A percentile compares a stretch with the other conserved stretches of the same genome.
These are phyloP conservation scores for Platygyra sinensis DNA, from an alignment of 64 coral and sea anemone genomes.

Conservation along the genomic window DNA sequence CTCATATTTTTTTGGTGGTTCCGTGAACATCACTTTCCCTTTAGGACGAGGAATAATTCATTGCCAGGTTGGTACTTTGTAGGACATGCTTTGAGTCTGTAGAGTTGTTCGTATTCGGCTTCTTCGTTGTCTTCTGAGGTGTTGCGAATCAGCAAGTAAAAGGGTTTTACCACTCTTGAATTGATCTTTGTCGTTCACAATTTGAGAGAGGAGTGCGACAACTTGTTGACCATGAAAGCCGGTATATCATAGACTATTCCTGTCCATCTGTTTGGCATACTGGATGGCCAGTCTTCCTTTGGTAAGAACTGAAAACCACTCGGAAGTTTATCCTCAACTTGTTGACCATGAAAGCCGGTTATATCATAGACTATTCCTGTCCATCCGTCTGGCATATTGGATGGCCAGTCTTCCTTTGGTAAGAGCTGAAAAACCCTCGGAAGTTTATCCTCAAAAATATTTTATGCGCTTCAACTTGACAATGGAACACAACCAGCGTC, in stretches of 20 bases:
- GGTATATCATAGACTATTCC: neutral
- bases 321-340: neutral
- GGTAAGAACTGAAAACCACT: no score
- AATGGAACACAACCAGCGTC: neutral
- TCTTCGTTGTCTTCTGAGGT: neutral
- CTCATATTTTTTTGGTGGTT: neutral
- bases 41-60: neutral
- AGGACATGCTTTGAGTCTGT: conserved; percentile 18
- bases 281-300: neutral
- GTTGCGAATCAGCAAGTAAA: conserved; percentile 1
- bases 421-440: neutral
- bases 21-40: neutral
- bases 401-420: neutral
- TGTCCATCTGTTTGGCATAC: neutral
- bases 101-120: neutral
- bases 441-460: neutral
- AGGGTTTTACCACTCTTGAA: neutral
- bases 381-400: neutral
- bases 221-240: neutral
- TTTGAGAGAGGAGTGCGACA: neutral
- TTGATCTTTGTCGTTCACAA: neutral
- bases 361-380: neutral
- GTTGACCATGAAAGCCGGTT: neutral
- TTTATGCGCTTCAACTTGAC: neutral
- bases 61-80: conserved; percentile 20